Evolutionary conservation across 1,140 invertebrate genomes (phyloP).

Genomic region (Lepidurus couesii): DNA sequence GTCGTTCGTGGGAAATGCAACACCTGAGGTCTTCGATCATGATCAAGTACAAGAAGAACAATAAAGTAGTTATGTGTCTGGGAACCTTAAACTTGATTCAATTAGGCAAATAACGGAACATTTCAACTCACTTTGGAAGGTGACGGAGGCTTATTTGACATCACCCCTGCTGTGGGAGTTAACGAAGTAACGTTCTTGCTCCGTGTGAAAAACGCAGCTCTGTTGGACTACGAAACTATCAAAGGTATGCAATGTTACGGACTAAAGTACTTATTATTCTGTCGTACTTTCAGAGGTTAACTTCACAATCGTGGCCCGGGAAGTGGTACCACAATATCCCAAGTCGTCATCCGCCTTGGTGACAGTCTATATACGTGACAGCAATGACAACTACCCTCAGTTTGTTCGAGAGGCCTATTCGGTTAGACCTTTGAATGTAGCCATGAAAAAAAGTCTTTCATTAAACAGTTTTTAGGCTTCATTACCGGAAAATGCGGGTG

Average conservation of each 20-base stretch:
- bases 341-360: constrained; percentile 77
- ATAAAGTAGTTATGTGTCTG: neutral
- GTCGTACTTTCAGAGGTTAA: constrained; percentile 59
- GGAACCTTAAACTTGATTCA: constrained; percentile 37
- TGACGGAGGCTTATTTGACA: constrained; percentile 76
- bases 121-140: constrained; percentile 76
- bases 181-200: constrained; percentile 90
- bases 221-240: constrained; percentile 77
- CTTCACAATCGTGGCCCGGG: constrained; percentile 77
- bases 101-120: constrained; percentile 82
- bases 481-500: constrained; percentile 68
- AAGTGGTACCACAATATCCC: constrained; percentile 63
- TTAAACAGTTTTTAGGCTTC: constrained; percentile 38
- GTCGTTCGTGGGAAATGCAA: constrained; percentile 69
- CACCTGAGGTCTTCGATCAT: constrained; percentile 84
- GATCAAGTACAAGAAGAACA: constrained; percentile 62
- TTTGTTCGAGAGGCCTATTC: constrained; percentile 49
- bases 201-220: constrained; percentile 73
- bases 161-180: constrained; percentile 77
- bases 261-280: constrained; percentile 25
- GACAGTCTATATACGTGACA: constrained; percentile 76
- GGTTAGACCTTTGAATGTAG: constrained; percentile 21
- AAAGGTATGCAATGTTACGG: constrained; percentile 46
- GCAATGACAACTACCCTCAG: constrained; percentile 90
- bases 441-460: neutral